These are phyloP conservation scores for Merops nubicus DNA, from an alignment of 2,113 vertebrate species.

Conservation along the genomic window DNA sequence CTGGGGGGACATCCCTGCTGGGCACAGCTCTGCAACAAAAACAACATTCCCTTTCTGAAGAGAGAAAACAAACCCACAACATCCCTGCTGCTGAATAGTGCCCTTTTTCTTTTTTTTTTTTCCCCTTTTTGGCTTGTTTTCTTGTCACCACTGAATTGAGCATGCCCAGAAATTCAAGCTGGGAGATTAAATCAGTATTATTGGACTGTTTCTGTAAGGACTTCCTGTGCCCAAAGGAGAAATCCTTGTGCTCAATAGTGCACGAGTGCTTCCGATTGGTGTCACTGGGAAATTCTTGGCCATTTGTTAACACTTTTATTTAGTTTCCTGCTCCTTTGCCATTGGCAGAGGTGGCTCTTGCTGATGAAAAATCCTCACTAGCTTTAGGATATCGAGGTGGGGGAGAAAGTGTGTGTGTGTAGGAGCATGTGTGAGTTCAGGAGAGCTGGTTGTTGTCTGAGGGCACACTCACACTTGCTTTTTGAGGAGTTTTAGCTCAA, in stretches of 20 bases:
- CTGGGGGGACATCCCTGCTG: background rate
- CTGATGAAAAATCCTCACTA: background rate
- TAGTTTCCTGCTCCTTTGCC: background rate
- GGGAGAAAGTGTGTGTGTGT: background rate
- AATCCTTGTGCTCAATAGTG: background rate
- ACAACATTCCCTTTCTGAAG: background rate
- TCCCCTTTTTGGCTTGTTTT: background rate
- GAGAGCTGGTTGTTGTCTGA: background rate
- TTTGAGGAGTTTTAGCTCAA: background rate
- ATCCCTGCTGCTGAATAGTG: background rate
- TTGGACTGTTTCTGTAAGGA: background rate
- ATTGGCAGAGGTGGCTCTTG: background rate
- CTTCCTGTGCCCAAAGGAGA: background rate
- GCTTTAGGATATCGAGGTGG: background rate
- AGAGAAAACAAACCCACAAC: background rate
- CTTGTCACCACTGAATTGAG: background rate
- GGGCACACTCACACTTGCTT: fast-evolving
- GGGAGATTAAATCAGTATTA: background rate
- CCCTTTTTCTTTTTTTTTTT: background rate
- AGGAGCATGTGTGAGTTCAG: background rate
- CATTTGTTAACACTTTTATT: background rate
- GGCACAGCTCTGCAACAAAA: background rate
- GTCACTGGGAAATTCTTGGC: background rate
- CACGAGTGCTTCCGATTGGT: background rate
- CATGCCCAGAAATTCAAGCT: background rate